A percentile compares a stretch with the other conserved stretches of the same genome.
Evolutionary conservation across 2,888 invertebrate species (phyloP).

Genomic region (Hirtodrosophila duncani): DNA sequence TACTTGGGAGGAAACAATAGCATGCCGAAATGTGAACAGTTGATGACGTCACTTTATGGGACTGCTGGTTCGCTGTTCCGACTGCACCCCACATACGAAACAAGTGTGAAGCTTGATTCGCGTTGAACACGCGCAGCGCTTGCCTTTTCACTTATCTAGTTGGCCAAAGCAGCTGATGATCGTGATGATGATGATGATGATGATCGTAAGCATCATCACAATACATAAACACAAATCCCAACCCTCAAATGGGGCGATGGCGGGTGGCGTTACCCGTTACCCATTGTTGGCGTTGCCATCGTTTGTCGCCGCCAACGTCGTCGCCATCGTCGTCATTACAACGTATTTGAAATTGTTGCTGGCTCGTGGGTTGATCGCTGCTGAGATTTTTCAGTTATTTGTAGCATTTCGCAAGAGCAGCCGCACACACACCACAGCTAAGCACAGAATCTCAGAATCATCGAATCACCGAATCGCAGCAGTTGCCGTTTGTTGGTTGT

Average conservation of each 20-base stretch:
- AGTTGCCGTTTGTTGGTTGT: background rate
- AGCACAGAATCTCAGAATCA: background rate
- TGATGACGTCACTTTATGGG: too few relatives aligned
- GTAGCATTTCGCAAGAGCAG: slow-evolving; percentile 30
- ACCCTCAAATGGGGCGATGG: too few relatives aligned
- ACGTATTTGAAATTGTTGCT: too few relatives aligned
- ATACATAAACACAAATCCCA: too few relatives aligned
- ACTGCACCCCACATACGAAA: slow-evolving; percentile 30
- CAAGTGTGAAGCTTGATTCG: slow-evolving; percentile 7
- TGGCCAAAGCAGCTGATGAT: background rate
- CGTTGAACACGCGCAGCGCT: background rate
- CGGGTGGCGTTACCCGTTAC: too few relatives aligned
- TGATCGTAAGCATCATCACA: too few relatives aligned
- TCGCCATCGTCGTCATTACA: slow-evolving; percentile 7
- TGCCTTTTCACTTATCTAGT: too few relatives aligned
- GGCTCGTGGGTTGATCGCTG: slow-evolving; percentile 16
- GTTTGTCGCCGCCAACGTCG: slow-evolving; percentile 16
- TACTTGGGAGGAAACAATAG: background rate
- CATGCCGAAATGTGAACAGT: too few relatives aligned
- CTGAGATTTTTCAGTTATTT: slow-evolving; percentile 33
- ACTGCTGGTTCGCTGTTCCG: too few relatives aligned
- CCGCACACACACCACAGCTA: background rate
- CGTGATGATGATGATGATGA: background rate
- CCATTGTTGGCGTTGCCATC: slow-evolving; percentile 7
- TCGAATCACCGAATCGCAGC: background rate